Percentiles rank a stretch among this genome's conserved stretches.
Conservation (phyloP, 2,113 vertebrate genomes). For the Perognathus longimembris region DNA sequence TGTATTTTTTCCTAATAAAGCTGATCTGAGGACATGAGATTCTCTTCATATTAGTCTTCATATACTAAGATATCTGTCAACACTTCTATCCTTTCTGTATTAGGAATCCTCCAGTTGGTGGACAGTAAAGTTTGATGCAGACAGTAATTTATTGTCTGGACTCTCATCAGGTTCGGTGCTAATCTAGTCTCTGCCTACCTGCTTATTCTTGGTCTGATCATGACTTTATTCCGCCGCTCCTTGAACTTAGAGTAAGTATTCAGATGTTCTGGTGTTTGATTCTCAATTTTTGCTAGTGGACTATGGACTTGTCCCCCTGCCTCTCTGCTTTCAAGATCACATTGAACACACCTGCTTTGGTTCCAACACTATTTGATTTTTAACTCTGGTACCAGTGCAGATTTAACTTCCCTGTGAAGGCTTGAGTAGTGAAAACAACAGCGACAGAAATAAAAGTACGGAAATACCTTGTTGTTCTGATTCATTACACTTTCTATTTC, state of each 20-base stretch:
- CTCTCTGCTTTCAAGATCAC: not conserved
- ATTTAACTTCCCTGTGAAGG: not conserved
- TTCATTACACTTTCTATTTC: not conserved
- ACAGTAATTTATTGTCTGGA: not conserved
- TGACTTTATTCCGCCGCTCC: slow-evolving; percentile 32
- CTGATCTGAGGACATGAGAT: not conserved
- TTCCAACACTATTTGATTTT: not conserved
- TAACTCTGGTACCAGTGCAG: not conserved
- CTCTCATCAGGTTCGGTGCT: not conserved
- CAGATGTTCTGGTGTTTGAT: not conserved
- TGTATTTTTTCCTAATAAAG: not conserved
- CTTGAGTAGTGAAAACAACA: not conserved
- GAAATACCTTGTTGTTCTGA: slow-evolving; percentile 27
- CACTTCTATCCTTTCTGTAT: not conserved
- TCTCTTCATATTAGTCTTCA: not conserved
- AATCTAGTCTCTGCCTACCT: slow-evolving; percentile 30
- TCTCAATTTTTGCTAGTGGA: not conserved
- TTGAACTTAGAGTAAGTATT: not conserved
- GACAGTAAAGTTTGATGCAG: not conserved
- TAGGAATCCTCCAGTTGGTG: not conserved
- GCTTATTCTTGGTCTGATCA: not conserved
- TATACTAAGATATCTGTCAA: not conserved
- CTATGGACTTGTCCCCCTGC: not conserved
- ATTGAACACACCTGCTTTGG: not conserved
- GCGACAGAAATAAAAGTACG: slow-evolving; percentile 17